Base-by-base conservation (phyloP, 2,113 vertebrate species). In the Columba janthina region DNA sequence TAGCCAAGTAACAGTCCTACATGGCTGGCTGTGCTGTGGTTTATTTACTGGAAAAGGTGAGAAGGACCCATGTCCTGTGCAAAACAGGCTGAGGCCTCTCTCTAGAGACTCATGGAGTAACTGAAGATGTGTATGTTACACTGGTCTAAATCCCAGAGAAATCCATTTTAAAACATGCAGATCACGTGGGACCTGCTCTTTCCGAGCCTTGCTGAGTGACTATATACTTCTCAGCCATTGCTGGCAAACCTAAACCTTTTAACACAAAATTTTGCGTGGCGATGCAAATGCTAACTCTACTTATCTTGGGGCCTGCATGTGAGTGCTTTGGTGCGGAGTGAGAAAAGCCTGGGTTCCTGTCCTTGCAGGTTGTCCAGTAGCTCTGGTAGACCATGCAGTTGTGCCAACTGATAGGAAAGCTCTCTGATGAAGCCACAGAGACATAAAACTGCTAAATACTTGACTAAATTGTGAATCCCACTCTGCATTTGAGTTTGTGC, bases 121-220 rank as follows among this genome's bases (percentile, higher is more conserved):
- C 28, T 15, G 12, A 74, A 84, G 26, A 6, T 48, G 14, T 79
- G 10, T 70, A 1, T 44, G 9, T 65, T 64, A 62, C 2, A 11
- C 42, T 44, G 65, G 32, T 70, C 32, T 85, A 82, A 95, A 95
- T 78, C 40, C 48, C 50, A 66, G 76, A 89, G 16, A 46, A 88
- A 93, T 71, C 56, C 25, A 12, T 77, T 84, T 66, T n/a, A 25
- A 65, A 93, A 71, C 34, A 16, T 9, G 54, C 51, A 62, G 57
- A 65, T 96, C 75, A 32, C 5, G 94, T 97, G 97, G 97, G 86
- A 94, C 97, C 98, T 97, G 97, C 97, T 98, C 97, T 97, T 97
- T 90, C 22, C 1, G 4, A 94, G 87, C 90, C 92, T 96, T 97
- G 64, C 93, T 94, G 84, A 89, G 93, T 89, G 72, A 12, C 44